Evolutionary conservation across 1,140 invertebrate genomes (phyloP), one percentile per base, ranked within the genome.

Genomic region (Ridgeia piscesae): DNA sequence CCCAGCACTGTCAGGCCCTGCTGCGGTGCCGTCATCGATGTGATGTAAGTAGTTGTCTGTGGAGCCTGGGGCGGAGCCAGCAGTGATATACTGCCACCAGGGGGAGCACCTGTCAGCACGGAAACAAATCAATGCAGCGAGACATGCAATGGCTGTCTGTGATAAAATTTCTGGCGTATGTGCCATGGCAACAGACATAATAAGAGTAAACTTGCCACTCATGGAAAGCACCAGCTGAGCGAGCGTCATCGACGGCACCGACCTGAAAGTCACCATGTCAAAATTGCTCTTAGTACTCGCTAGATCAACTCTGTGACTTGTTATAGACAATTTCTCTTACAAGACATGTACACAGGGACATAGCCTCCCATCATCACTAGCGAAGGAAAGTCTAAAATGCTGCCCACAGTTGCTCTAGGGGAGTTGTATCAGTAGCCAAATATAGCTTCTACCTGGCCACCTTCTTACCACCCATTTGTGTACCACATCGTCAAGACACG

Each of bases 381-480:
- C 35, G 92, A 33, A 21, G 89, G 92, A 77, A 92, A 92, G 92
- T 92, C 93, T 42, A 93, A 93, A 93, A 93, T 93, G 93, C 92
- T 92, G 89, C 48, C 92, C 92, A 89, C 1, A 21, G 89, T 93
- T 93, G 27, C 11, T 94, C 0, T 94, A 88, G 94, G 94, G 94
- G 93, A 93, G 92, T 50, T 93, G 94, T 94, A 94, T 94, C 94
- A 93, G 93, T 93, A 91, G 34, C 50, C 34, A 35, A 77, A 88
- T 92, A 92, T 92, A 34, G 42, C 92, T 92, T 50, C 14, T 33
- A 42, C 34, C 88, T 34, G 77, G 89, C n/a, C 89, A 93, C 94
- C 94, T 94, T 94, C 94, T 94, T 94, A 35, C 90, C 93, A 93
- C 93, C 94, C 94, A 92, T 77, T 14, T 33, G 48, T 77, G 2